A percentile compares a stretch with the other conserved stretches of the same genome.
These are phyloP conservation scores for Otolemur crassicaudatus DNA, from an alignment of 2,797 vertebrate species.

Conservation along the genomic window DNA sequence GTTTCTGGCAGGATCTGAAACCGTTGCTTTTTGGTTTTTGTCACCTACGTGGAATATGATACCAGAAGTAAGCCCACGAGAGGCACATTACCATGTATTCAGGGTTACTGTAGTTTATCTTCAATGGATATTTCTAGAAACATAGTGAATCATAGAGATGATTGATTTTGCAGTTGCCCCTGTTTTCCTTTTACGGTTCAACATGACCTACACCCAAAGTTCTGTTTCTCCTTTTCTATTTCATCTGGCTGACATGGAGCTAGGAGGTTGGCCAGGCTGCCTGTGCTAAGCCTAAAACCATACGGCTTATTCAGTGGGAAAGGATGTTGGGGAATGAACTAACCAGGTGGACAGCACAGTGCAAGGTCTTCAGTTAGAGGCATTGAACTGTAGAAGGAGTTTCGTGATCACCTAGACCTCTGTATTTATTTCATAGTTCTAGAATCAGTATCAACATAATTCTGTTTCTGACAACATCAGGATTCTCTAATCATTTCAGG, in stretches of 20 bases:
- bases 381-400: not conserved
- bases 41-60: conserved; percentile 55
- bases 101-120: not conserved
- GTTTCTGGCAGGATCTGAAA: conserved; percentile 63
- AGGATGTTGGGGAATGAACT: not conserved
- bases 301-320: not conserved
- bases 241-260: conserved; percentile 59
- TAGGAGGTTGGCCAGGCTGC: conserved; percentile 57
- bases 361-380: not conserved
- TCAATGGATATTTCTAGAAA: conserved; percentile 65
- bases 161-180: conserved; percentile 53
- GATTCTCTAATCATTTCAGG: not conserved
- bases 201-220: not conserved
- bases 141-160: not conserved
- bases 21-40: conserved; percentile 25
- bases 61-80: not conserved
- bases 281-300: conserved; percentile 30
- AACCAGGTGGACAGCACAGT: not conserved
- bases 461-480: not conserved
- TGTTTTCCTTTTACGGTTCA: conserved; percentile 31
- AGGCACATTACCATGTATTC: not conserved
- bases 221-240: conserved; percentile 38
- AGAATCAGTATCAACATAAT: not conserved
- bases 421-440: not conserved
- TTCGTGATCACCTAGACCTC: not conserved